These are phyloP conservation scores for Leptopilina clavipes DNA, from an alignment of 1,140 invertebrate species.

Conservation along the genomic window DNA sequence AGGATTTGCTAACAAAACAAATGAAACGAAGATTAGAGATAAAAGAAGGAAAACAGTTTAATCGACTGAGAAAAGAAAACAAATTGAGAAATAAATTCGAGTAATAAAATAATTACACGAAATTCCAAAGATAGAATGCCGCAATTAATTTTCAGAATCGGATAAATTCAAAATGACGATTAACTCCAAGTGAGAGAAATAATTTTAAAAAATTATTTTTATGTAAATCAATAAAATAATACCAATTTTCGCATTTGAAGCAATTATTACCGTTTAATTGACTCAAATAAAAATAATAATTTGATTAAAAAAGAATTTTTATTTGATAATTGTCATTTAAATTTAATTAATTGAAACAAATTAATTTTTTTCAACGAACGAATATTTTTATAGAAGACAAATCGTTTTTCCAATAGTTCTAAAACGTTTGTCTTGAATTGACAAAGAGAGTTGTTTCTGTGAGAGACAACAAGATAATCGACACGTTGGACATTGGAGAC, in stretches of 20 bases:
- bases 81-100: constrained; percentile 1
- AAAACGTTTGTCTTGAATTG: not conserved
- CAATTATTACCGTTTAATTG: too few species aligned
- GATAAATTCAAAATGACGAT: not conserved
- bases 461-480: constrained; percentile 39
- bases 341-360: not conserved
- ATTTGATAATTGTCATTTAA: too few species aligned
- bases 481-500: constrained; percentile 56
- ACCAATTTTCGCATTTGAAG: too few species aligned
- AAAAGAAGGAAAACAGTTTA: not conserved
- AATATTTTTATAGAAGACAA: not conserved
- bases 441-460: constrained; percentile 55
- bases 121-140: not conserved
- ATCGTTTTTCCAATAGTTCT: not conserved
- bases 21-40: constrained; percentile 3
- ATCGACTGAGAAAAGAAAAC: not conserved
- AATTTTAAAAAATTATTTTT: too few species aligned
- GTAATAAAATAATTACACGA: constrained; percentile 16
- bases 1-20: not conserved
- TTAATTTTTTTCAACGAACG: not conserved
- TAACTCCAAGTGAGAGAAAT: too few species aligned
- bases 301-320: too few species aligned
- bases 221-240: too few species aligned
- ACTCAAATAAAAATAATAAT: too few species aligned
- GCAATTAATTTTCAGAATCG: not conserved